A percentile compares a stretch with the other conserved stretches of the same genome.
Evolutionary conservation across 2,797 vertebrate genomes (phyloP).

Genomic region (Acanthopagrus latus): DNA sequence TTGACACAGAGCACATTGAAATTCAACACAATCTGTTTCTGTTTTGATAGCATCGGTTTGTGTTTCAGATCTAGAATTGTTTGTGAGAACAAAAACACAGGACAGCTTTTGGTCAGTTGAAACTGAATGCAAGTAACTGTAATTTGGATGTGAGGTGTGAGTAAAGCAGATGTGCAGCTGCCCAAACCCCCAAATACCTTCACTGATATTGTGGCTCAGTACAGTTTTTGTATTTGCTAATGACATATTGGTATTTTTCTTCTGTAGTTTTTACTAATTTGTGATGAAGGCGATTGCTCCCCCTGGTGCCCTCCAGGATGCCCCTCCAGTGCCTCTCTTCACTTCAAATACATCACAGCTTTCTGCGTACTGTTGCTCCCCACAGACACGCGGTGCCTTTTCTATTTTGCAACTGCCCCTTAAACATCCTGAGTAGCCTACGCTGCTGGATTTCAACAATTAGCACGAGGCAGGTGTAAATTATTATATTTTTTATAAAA

Average conservation of each 20-base stretch:
- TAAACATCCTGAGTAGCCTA: no score
- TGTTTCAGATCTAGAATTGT: conserved; percentile 3
- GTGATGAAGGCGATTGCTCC: background rate
- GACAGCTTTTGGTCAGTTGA: background rate
- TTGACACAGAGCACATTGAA: background rate
- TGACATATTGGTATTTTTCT: background rate
- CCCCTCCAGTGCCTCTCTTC: no score
- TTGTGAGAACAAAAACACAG: conserved; percentile 6
- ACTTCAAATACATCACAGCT: no score
- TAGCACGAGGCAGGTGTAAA: background rate
- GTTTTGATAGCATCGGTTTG: conserved; percentile 3
- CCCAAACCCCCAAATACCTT: background rate
- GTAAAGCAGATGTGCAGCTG: background rate
- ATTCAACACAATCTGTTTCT: background rate
- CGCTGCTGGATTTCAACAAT: conserved; percentile 6
- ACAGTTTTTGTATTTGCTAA: background rate
- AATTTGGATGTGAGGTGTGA: background rate
- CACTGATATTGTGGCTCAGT: background rate
- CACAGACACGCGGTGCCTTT: no score
- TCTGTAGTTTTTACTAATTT: conserved; percentile 15
- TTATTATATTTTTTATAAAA: conserved; percentile 7
- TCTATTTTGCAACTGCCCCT: no score
- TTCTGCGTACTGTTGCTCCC: no score
- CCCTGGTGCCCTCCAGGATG: no score
- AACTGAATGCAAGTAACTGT: background rate